These are phyloP conservation scores for Cyprinus carpio DNA, from an alignment of 2,113 vertebrate species.

Conservation along the genomic window DNA sequence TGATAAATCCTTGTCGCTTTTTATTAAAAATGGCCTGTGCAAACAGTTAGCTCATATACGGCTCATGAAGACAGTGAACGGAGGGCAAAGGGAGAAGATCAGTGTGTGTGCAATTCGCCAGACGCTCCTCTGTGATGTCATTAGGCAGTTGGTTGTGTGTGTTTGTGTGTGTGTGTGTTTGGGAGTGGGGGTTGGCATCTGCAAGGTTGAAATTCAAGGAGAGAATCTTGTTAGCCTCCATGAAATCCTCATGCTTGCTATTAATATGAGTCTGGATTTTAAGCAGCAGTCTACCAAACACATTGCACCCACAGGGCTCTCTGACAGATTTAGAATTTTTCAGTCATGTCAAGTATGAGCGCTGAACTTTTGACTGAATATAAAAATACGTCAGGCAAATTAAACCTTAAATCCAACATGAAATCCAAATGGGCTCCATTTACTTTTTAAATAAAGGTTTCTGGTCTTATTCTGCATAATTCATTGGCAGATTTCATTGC, in stretches of 20 bases:
- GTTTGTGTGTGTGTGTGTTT: neutral
- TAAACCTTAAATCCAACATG: conserved; percentile 18
- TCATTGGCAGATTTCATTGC: neutral
- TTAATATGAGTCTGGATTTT: conserved; percentile 42
- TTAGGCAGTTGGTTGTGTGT: conserved; percentile 53
- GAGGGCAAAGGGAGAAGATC: conserved; percentile 42
- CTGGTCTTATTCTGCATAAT: neutral
- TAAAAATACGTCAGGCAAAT: conserved; percentile 8
- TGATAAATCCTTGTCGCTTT: conserved; percentile 77
- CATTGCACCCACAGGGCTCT: conserved; percentile 29
- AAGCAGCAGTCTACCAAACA: conserved; percentile 39
- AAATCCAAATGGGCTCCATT: conserved; percentile 26
- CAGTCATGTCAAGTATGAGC: neutral
- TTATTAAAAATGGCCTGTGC: conserved; percentile 74
- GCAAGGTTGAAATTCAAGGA: conserved; percentile 36
- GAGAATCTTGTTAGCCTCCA: conserved; percentile 43
- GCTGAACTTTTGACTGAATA: conserved; percentile 27
- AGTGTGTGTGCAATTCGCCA: conserved; percentile 67
- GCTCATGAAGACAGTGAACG: conserved; percentile 50
- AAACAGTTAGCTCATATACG: conserved; percentile 75
- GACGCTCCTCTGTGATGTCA: conserved; percentile 67
- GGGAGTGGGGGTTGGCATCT: conserved; percentile 4
- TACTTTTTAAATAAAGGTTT: conserved; percentile 5
- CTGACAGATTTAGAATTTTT: conserved; percentile 35
- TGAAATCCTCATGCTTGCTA: conserved; percentile 40